Evolutionary conservation across 2,797 vertebrate genomes (phyloP), one percentile per base, ranked within the genome.

Genomic region (Arremon aurantiirostris): DNA sequence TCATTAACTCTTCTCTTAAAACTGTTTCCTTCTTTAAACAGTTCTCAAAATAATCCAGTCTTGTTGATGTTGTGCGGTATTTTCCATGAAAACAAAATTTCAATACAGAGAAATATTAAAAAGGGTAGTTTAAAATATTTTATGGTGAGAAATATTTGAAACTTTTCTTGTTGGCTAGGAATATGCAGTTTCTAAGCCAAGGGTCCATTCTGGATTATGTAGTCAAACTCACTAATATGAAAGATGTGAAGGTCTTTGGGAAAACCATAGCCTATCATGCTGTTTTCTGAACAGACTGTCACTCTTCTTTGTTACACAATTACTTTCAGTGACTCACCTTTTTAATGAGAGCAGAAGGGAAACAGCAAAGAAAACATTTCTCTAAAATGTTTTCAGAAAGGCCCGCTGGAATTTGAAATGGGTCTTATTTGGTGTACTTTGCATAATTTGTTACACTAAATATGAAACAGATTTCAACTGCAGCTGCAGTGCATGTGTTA

Each of bases 371-470:
- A 91, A 94, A 96, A 95, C 49, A 44, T 84, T 96, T 97, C 94
- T 94, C 87, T 93, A 90, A 91, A 91, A 95, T 85, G 41, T 97
- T 94, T 96, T 96, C 90, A 94, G 93, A 93, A 86, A 85, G 95
- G 75, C 84, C 93, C 95, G 72, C 53, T 95, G 97, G 96, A 96
- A 96, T 97, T 97, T 94, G 87, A 96, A 98, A 94, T 83, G 86
- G 91, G 95, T 94, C 96, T 80, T 94, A 93, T 96, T 97, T 96
- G 89, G 94, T 92, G 94, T 96, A 93, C 94, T 98, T 97, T 97
- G 95, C 97, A 94, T 94, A 97, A 97, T 97, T 97, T 93, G 96
- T 97, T 75, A 86, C 92, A 89, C 95, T 95, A 97, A 98, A 98
- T 97, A 87, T 52, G 96, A 98, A 97, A 88, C 98, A 97, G 97